phyloP scores from a whole-genome alignment of 1,140 invertebrate genomes.

The Idris sp. region DNA sequence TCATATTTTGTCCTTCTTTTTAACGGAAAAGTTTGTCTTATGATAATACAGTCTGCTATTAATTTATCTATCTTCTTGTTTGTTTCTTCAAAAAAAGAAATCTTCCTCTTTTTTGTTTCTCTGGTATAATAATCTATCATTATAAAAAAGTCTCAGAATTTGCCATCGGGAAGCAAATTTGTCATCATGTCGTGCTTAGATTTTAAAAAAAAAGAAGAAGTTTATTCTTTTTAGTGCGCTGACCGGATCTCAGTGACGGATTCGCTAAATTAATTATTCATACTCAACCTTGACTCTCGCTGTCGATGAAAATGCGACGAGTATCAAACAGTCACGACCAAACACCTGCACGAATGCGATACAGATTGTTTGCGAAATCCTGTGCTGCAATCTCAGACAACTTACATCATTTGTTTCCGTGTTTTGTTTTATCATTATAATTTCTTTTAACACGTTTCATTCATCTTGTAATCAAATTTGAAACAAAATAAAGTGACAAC shows the following conservation, averaged over 20 bases:
- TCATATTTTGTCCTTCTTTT: no score
- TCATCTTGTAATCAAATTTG: no score
- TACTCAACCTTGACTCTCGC: conserved; percentile 55
- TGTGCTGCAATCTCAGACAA: neutral
- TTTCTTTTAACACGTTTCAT: neutral
- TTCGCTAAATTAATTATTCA: conserved; percentile 56
- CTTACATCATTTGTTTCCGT: conserved; percentile 5
- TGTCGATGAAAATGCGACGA: conserved; percentile 41
- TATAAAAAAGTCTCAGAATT: conserved; percentile 2
- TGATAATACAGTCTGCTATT: no score
- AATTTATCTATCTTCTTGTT: neutral
- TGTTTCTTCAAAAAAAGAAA: no score
- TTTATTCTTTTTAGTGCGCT: conserved; percentile 23
- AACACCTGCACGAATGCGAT: conserved; percentile 22
- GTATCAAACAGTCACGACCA: conserved; percentile 45
- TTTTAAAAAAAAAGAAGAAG: conserved; percentile 20
- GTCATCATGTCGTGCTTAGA: conserved; percentile 27
- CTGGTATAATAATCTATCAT: no score
- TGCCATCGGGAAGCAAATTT: conserved; percentile 12
- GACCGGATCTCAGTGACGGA: conserved; percentile 55
- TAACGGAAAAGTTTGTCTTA: no score
- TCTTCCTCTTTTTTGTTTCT: conserved; percentile 16
- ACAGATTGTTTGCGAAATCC: conserved; percentile 22
- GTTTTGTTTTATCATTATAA: neutral
- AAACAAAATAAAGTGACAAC: no score